Evolutionary conservation across 1,140 invertebrate genomes (phyloP), one percentile per base, ranked within the genome.

Genomic region (Helicoverpa zea): DNA sequence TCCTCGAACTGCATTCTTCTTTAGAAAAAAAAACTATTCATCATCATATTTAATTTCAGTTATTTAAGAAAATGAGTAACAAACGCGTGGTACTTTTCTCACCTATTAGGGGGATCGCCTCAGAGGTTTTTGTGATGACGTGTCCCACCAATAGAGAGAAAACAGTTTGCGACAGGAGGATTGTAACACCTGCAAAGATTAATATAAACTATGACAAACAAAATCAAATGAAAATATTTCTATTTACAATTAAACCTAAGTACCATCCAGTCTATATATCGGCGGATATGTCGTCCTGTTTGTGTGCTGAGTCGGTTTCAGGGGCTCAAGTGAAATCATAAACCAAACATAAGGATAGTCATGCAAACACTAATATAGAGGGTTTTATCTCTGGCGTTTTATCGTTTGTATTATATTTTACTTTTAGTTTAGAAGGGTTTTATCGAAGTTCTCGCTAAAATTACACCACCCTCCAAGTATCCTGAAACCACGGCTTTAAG

Each of bases 101-200:
- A 99, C 98, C 99, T 98, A 99, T 98, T 93, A 99, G 96, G 92
- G 99, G 98, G 94, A 99, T 97, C 92, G 98, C 98, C 95, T 99
- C 99, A 94, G 98, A 99, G 92, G 98, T 99, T 96, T 99, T 98
- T 95, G 99, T 99, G 96, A 99, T 98, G 93, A 98, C 97, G 97
- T 99, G 97, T 95, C 97, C 98, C 96, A 99, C 97, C 97, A 99
- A 97, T 96, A 99, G 97, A 96, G 99, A 99, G 97, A 99, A 99
- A 96, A 99, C 98, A 96, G 99, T 99, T 97, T 99, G 97, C 93
- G 99, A 99, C 96, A 99, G 98, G 95, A 99, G 97, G 96, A 99
- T 99, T 96, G 98, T 99, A 95, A 99, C 98, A 97, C 98, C 98
- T 99, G 98, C 90, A 98, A 98, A 96, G 96, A 96, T 91, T 84